Conservation (phyloP, 2,113 vertebrate species). For the Aspidoscelis tigris region DNA sequence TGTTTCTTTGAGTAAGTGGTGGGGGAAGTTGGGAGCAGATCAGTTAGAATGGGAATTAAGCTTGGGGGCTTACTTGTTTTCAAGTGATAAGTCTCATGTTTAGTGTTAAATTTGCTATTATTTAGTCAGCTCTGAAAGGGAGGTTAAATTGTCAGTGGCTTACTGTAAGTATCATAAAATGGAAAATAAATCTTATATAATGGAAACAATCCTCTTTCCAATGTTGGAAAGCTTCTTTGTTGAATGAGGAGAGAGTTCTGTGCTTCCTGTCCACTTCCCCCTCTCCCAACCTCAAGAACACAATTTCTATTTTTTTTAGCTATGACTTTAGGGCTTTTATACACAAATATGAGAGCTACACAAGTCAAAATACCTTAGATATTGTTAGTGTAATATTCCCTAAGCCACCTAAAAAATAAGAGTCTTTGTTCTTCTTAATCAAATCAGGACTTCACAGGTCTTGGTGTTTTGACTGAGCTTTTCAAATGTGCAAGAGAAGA, state of each 20-base stretch:
- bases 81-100: slow-evolving; percentile 50
- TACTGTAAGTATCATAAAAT: slow-evolving; percentile 28
- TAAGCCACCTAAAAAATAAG: not conserved
- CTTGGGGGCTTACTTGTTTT: slow-evolving; percentile 43
- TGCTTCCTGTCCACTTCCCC: not conserved
- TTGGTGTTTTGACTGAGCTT: not conserved
- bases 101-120: slow-evolving; percentile 51
- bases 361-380: not conserved
- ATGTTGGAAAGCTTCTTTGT: slow-evolving; percentile 33
- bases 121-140: slow-evolving; percentile 40
- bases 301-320: not conserved
- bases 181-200: slow-evolving; percentile 31
- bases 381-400: not conserved
- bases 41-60: slow-evolving; percentile 42
- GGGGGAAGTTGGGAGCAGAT: slow-evolving; percentile 17
- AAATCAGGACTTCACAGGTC: not conserved
- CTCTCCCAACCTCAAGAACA: not conserved
- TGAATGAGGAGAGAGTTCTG: slow-evolving; percentile 17
- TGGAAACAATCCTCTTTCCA: not conserved
- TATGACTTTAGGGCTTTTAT: not conserved
- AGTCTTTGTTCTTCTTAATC: not conserved
- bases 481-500: not conserved
- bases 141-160: slow-evolving; percentile 38
- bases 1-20: not conserved
- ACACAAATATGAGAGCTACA: not conserved